Evolutionary conservation across 2,888 invertebrate genomes (phyloP).

Genomic region (Acronicta psi): DNA sequence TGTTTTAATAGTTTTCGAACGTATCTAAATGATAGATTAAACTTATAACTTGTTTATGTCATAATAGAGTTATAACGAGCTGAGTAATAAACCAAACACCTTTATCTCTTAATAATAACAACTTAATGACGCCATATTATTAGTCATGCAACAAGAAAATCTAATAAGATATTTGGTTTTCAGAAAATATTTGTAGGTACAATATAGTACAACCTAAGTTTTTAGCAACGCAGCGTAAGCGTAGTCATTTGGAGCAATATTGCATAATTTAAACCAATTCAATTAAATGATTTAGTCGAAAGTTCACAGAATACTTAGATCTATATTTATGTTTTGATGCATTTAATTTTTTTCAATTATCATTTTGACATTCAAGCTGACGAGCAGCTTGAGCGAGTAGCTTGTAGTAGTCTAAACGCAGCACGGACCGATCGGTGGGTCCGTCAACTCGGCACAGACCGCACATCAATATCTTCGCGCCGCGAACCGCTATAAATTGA

Average conservation of each 20-base stretch:
- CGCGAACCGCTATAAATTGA: slow-evolving; percentile 80
- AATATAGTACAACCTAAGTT: too few relatives aligned
- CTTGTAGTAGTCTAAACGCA: slow-evolving; percentile 50
- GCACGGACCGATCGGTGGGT: slow-evolving; percentile 59
- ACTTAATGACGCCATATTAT: not conserved
- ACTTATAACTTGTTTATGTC: not conserved
- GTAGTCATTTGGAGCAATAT: too few relatives aligned
- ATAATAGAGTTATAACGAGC: too few relatives aligned
- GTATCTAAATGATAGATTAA: not conserved
- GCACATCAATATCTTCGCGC: slow-evolving; percentile 79
- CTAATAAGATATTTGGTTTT: not conserved
- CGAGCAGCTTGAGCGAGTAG: not conserved
- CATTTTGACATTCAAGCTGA: slow-evolving; percentile 18
- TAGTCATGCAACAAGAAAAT: not conserved
- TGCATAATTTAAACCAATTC: too few relatives aligned
- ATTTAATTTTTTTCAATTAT: too few relatives aligned
- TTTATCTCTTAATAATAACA: not conserved
- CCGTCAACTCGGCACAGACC: slow-evolving; percentile 68
- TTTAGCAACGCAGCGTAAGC: too few relatives aligned
- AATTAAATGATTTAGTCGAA: too few relatives aligned
- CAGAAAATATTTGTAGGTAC: too few relatives aligned
- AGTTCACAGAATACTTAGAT: too few relatives aligned
- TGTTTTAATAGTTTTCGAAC: not conserved
- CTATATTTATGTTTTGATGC: too few relatives aligned
- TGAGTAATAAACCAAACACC: not conserved